A percentile compares a stretch with the other conserved stretches of the same genome.
Conservation (phyloP, 2,797 vertebrate species). For the Pangasius sanitwongsei region DNA sequence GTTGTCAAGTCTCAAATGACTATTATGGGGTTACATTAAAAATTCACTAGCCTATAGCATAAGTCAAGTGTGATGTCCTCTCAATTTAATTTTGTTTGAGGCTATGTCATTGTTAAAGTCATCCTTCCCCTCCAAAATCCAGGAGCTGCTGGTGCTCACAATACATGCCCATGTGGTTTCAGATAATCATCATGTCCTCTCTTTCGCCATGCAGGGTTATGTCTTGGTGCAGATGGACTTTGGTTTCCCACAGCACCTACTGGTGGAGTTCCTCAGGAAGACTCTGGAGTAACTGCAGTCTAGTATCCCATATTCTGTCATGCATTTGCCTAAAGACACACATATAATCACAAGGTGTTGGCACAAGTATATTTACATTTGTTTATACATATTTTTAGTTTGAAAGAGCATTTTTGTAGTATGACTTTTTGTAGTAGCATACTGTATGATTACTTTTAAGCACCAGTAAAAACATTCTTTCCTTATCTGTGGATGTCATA, state of each 20-base stretch:
- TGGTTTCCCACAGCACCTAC: conserved; percentile 84
- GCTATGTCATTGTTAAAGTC: not conserved
- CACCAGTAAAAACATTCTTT: not conserved
- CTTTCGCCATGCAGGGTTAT: conserved; percentile 73
- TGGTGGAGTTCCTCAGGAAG: conserved; percentile 82
- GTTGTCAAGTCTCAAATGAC: not conserved
- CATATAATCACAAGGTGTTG: conserved; percentile 13
- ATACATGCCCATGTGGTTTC: not conserved
- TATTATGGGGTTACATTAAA: too few species aligned
- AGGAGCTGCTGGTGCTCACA: not conserved
- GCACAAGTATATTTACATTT: conserved; percentile 20
- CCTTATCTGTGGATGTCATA: not conserved
- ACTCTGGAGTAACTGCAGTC: conserved; percentile 63
- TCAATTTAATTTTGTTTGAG: not conserved
- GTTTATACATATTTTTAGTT: not conserved
- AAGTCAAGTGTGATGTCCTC: not conserved
- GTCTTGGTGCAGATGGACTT: conserved; percentile 84
- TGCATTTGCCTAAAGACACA: not conserved
- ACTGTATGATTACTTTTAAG: not conserved
- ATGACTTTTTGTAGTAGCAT: not conserved
- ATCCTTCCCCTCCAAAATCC: not conserved
- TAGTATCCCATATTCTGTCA: not conserved
- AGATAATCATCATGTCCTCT: not conserved
- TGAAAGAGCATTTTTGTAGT: conserved; percentile 1
- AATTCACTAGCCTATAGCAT: not conserved